A percentile compares a stretch with the other conserved stretches of the same genome.
Conservation (phyloP, 2,888 invertebrate species). For the Tanytarsus gracilentus region DNA sequence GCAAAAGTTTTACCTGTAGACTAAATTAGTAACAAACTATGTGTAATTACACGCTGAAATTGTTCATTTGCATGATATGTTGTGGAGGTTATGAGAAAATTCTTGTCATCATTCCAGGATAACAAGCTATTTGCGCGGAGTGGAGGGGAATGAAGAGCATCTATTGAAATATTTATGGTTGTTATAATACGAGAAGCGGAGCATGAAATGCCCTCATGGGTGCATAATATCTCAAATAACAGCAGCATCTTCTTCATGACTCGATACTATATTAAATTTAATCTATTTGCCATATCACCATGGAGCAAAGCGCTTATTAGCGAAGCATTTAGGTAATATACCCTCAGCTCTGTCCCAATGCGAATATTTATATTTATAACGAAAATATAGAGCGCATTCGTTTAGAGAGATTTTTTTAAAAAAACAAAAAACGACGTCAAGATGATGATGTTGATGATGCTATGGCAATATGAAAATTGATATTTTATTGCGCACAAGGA, state of each 20-base stretch:
- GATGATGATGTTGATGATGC: conserved; percentile 1
- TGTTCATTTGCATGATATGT: too few relatives aligned
- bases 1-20: too few relatives aligned
- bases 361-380: neutral
- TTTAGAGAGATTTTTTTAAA: neutral
- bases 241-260: neutral
- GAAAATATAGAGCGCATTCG: neutral
- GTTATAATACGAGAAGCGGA: neutral
- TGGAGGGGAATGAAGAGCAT: too few relatives aligned
- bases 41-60: too few relatives aligned
- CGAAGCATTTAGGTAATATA: neutral
- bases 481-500: neutral
- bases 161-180: too few relatives aligned
- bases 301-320: neutral
- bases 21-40: too few relatives aligned
- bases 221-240: neutral
- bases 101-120: too few relatives aligned
- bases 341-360: neutral
- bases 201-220: conserved; percentile 9
- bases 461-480: neutral
- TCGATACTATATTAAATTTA: neutral
- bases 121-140: too few relatives aligned
- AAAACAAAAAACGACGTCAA: too few relatives aligned
- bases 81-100: too few relatives aligned
- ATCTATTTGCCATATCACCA: neutral